Base-by-base conservation (phyloP, 2,113 vertebrate genomes). In the Coptodon rendalli region DNA sequence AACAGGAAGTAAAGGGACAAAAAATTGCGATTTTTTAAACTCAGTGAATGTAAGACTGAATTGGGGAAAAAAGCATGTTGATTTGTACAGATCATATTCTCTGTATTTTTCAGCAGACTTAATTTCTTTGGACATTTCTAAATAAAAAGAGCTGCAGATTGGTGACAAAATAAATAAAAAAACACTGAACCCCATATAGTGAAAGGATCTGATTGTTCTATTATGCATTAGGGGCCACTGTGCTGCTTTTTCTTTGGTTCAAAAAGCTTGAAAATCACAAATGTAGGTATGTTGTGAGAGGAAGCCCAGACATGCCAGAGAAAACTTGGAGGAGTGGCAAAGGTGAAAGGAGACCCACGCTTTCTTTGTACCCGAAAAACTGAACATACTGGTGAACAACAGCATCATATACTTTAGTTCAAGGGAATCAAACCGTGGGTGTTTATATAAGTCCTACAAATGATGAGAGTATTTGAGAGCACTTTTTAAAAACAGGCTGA, bases 41-140 rank as follows among this genome's bases (percentile, higher is more conserved):
- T 63, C 14, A 3, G 14, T 19, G 40, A 76, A 76, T 76, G 68
- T 73, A 29, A 76, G 24, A 76, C 24, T 76, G 22, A 73, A 24
- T 73, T 29, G 40, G 22, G 19, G 7, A 0, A 0, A 1, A n/a
- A 66, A 38, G 19, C 34, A 22, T 2, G 6, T 29, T 31, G 40
- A 27, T 29, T 48, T 76, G 40, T 48, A 29, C 22, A 17, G 40
- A 29, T 76, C 9, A 48, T 54, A 36, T 80, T 80, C 1, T 38
- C 31, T 11, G 31, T 16, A 80, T 56, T 80, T 56, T 56, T 22
- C n/a, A 27, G 2, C 34, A 24, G 52, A 56, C 0, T 54, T n/a
- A 27, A 16, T 16, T 56, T 59, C 68, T 48, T 76, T 29, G 1
- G 68, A 76, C 14, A 48, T 48, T 17, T 29, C 22, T 17, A 66